These are phyloP conservation scores for Neogale vison DNA, from an alignment of 2,113 vertebrate genomes.

Conservation along the genomic window DNA sequence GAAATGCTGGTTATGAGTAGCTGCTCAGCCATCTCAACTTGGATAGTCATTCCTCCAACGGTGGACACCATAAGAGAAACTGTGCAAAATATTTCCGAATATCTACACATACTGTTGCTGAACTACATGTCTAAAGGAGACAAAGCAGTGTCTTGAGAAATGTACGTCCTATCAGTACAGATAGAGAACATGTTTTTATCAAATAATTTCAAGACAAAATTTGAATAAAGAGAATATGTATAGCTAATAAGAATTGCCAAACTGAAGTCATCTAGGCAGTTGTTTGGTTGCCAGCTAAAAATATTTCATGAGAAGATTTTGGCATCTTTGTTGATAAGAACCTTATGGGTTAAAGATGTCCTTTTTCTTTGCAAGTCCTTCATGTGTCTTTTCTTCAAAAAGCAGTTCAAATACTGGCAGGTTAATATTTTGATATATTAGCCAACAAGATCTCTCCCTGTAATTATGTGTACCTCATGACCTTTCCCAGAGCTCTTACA, in stretches of 20 bases:
- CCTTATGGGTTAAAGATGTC: not conserved
- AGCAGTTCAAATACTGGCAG: not conserved
- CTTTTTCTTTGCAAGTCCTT: not conserved
- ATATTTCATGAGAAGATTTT: not conserved
- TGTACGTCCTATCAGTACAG: not conserved
- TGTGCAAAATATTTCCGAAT: not conserved
- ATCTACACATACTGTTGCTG: not conserved
- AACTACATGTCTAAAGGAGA: not conserved
- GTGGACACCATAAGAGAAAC: not conserved
- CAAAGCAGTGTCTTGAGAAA: not conserved
- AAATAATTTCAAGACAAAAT: not conserved
- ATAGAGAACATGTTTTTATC: not conserved
- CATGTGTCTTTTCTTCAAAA: not conserved
- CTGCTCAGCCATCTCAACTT: not conserved
- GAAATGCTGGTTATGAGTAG: not conserved
- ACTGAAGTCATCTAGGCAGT: not conserved
- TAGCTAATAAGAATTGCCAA: not conserved
- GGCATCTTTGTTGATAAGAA: not conserved
- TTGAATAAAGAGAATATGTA: not conserved
- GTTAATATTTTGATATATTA: slow-evolving; percentile 30
- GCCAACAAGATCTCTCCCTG: not conserved
- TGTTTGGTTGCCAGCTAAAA: not conserved
- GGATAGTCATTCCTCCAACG: not conserved
- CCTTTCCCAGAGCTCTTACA: not conserved
- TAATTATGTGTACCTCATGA: not conserved